Conservation (phyloP, 1,140 invertebrate species). For the Branchinecta lindahli region DNA sequence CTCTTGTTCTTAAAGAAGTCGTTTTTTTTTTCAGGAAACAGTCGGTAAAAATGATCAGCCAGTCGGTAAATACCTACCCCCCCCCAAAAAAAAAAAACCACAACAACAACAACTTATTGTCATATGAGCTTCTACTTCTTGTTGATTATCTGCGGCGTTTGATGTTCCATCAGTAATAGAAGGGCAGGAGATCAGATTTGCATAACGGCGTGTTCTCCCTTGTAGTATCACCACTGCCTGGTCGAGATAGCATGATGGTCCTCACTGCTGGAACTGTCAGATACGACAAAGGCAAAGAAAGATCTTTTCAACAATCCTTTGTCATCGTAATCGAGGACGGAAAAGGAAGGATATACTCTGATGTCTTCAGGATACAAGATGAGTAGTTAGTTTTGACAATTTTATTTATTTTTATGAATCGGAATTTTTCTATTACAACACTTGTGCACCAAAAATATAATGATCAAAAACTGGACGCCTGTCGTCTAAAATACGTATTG, state of each 20-base stretch:
- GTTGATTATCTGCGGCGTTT: too few species aligned
- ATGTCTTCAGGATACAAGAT: slow-evolving; percentile 3
- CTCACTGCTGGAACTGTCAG: background rate
- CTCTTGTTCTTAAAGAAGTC: too few species aligned
- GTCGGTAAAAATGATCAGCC: too few species aligned
- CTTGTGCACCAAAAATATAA: background rate
- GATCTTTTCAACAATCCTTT: background rate
- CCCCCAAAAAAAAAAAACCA: too few species aligned
- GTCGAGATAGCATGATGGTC: background rate
- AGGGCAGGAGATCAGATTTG: too few species aligned
- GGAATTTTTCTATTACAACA: background rate
- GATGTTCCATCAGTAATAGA: too few species aligned
- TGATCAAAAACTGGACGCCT: background rate
- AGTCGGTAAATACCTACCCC: too few species aligned
- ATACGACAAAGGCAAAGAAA: slow-evolving; percentile 1
- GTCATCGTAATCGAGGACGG: background rate
- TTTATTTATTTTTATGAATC: background rate
- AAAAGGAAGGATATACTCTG: background rate
- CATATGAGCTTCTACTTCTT: too few species aligned
- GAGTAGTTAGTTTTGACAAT: background rate
- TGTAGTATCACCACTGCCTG: background rate
- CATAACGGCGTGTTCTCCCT: too few species aligned
- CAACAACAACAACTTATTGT: too few species aligned
- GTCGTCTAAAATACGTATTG: background rate
- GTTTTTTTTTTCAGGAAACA: too few species aligned